phyloP scores from a whole-genome alignment of 2,113 vertebrate genomes.

The Phycodurus eques region DNA sequence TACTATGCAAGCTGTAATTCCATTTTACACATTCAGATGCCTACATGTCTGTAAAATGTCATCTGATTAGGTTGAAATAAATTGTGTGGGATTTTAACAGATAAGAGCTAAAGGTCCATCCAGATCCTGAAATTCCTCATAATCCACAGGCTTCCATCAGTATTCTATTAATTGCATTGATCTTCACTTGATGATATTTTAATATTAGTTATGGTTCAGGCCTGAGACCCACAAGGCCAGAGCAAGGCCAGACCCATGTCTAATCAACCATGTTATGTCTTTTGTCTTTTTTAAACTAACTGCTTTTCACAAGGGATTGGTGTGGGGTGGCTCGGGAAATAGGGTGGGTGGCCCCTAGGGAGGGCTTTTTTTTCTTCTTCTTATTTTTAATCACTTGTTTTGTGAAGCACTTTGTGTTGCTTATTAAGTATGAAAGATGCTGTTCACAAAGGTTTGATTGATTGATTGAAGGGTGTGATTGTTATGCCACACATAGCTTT shows the following conservation, averaged over 20 bases:
- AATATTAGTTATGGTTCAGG: not conserved
- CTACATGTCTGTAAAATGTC: not conserved
- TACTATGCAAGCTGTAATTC: no score
- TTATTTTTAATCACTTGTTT: no score
- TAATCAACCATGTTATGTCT: not conserved
- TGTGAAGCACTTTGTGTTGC: no score
- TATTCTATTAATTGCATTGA: not conserved
- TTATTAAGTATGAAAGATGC: no score
- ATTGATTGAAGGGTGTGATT: no score
- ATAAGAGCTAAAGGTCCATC: not conserved
- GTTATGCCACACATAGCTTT: no score
- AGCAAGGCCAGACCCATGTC: not conserved
- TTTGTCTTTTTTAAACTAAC: not conserved
- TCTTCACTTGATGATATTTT: not conserved
- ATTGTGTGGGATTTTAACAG: not conserved
- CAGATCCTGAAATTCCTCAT: not conserved
- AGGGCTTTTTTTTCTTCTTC: no score
- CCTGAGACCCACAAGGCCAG: not conserved
- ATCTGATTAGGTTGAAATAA: not conserved
- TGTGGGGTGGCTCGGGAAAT: not conserved
- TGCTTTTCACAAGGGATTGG: not conserved
- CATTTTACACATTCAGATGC: not conserved
- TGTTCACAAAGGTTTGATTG: no score
- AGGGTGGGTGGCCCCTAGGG: no score
- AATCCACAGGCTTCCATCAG: not conserved